Percentiles rank a stretch among this genome's conserved stretches.
phyloP scores from a whole-genome alignment of 2,888 invertebrate genomes.

The Oscheius onirici region DNA sequence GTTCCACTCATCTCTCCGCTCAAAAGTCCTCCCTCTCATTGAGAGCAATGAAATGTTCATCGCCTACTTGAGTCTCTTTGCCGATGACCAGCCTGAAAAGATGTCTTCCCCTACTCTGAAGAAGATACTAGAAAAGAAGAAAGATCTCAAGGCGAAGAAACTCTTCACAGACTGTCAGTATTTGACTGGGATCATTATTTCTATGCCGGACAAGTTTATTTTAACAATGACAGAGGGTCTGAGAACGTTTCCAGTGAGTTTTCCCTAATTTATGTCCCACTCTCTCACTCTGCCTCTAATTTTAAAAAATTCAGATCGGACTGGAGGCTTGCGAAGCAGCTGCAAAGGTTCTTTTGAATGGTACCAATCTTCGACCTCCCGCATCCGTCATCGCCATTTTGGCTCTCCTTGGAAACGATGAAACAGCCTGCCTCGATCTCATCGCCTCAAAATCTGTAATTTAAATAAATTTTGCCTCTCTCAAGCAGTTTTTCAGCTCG shows the following conservation, averaged over 20 bases:
- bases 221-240: constrained; percentile 23
- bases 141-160: constrained; percentile 35
- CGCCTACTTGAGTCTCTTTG: constrained; percentile 46
- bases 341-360: constrained; percentile 39
- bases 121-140: constrained; percentile 43
- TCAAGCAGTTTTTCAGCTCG: constrained; percentile 40
- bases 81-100: constrained; percentile 45
- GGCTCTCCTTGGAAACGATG: constrained; percentile 36
- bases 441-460: constrained; percentile 46
- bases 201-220: constrained; percentile 44
- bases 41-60: constrained; percentile 48
- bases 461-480: background rate
- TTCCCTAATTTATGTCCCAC: background rate
- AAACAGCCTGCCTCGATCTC: constrained; percentile 44
- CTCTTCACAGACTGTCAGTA: constrained; percentile 39
- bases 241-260: constrained; percentile 30
- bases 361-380: constrained; percentile 45
- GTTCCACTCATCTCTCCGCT: constrained; percentile 40
- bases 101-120: constrained; percentile 35
- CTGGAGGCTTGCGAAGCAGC: constrained; percentile 39
- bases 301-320: constrained; percentile 36
- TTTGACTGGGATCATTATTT: constrained; percentile 22
- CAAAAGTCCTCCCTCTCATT: constrained; percentile 42
- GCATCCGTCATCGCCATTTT: constrained; percentile 35
- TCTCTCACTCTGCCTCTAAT: no score